Base-by-base conservation (phyloP, 2,113 vertebrate species). In the Oryzias javanicus region DNA sequence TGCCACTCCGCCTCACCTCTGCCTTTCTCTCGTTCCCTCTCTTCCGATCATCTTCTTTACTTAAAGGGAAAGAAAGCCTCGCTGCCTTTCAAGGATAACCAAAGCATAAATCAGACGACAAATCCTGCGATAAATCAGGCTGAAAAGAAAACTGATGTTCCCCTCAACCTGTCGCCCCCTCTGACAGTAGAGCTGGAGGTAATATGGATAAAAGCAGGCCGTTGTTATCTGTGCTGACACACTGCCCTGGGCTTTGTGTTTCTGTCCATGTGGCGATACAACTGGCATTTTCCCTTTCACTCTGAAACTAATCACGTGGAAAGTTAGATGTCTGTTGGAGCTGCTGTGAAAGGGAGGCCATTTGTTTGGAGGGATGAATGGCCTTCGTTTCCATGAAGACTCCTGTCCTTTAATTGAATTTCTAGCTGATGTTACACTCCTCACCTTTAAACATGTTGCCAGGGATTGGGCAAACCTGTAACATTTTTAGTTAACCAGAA, bases 191-290 rank as follows among this genome's bases (percentile, higher is more conserved):
- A 5, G 24, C 20, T 20, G 4, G 29, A 46, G 49, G 63, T 75
- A 68, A 79, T 83, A 62, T 42, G 57, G 52, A 51, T 49, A 53
- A 20, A 27, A 60, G 25, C 35, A 20, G 74, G 68, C 81, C 72
- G 80, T 74, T 83, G 78, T 82, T 86, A 87, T 87, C 87, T 59
- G 76, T 63, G 44, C 14, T 4, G 40, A 55, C 76, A 86, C 62
- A 53, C 57, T 22, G 63, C 45, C 49, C 44, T 27, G 8, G 54
- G 63, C 77, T 72, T 79, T 82, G 72, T 84, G 55, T 1, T 24
- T 16, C 64, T 66, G 77, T 69, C 76, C 47, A 10, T 42, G 60
- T 22, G 62, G 78, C 54, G 73, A 53, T 46, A 54, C 52, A 62
- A 42, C 69, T 42, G 77, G 64, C 60, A 54, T 77, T 68, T 59